phyloP scores from a whole-genome alignment of 2,888 invertebrate genomes.

The Euzophera pinguis region DNA sequence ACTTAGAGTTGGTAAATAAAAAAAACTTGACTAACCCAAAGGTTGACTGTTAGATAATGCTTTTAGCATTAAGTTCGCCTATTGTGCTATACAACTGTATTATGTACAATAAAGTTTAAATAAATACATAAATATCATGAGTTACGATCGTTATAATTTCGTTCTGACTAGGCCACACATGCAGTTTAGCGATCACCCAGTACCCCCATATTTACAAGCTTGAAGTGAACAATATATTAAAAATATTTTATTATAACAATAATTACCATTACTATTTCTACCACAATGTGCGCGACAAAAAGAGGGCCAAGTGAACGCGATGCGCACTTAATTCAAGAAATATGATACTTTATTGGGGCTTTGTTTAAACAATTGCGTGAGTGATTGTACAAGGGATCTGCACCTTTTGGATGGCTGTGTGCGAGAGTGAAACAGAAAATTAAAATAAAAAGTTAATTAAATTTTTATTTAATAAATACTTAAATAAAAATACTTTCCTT shows the following conservation, averaged over 20 bases:
- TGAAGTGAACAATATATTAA: constrained; percentile 8
- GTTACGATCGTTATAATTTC: no score
- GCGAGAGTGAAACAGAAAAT: constrained; percentile 20
- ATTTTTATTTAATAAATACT: no score
- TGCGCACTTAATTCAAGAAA: constrained; percentile 67
- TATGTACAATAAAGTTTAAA: no score
- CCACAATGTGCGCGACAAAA: constrained; percentile 8
- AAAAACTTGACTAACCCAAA: no score
- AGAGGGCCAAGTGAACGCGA: constrained; percentile 16
- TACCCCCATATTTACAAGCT: not conserved
- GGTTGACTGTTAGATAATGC: no score
- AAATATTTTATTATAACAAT: constrained; percentile 11
- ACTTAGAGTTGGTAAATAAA: no score
- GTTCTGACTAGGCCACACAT: no score
- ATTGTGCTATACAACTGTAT: no score
- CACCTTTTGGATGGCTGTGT: constrained; percentile 44
- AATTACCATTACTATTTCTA: constrained; percentile 5
- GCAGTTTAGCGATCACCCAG: not conserved
- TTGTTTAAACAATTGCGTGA: constrained; percentile 79
- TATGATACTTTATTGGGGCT: constrained; percentile 70
- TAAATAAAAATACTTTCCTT: no score
- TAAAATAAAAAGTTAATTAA: no score
- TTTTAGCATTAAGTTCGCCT: no score
- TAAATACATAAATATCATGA: no score
- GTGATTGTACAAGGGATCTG: constrained; percentile 64